Conservation (phyloP, 1,140 invertebrate genomes). For the Anastrepha ludens region DNA sequence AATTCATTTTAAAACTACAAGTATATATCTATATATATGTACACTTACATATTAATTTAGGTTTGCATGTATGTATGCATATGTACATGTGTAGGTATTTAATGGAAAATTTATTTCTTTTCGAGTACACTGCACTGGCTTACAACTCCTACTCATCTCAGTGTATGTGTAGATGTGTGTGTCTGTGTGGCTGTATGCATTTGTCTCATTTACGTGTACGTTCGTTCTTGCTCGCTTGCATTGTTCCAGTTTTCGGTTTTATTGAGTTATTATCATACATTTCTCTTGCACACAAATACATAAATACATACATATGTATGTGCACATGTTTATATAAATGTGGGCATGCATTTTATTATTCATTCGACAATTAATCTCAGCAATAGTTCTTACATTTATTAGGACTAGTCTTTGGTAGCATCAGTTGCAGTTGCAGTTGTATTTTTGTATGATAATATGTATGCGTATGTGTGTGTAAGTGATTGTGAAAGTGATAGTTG, state of each 20-base stretch:
- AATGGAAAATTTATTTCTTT: background rate
- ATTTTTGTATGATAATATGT: background rate
- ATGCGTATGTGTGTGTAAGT: background rate
- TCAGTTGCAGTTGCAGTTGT: conserved; percentile 41
- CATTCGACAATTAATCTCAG: conserved; percentile 35
- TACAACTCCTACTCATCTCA: background rate
- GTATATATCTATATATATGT: conserved; percentile 4
- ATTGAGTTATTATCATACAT: background rate
- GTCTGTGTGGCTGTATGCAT: background rate
- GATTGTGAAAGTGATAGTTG: background rate
- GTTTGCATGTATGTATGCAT: background rate
- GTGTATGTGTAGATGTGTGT: background rate
- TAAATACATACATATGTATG: background rate
- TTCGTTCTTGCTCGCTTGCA: too few relatives aligned
- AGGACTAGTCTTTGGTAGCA: conserved; percentile 51
- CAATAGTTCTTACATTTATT: conserved; percentile 44
- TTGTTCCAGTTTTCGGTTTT: background rate
- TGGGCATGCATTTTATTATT: background rate
- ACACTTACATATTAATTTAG: background rate
- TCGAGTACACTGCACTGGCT: conserved; percentile 24
- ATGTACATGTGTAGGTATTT: background rate
- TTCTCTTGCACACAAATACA: background rate
- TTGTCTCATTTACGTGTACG: background rate
- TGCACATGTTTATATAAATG: background rate
- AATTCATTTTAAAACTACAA: conserved; percentile 36